Conservation (phyloP, 2,797 vertebrate species). For the Premnoplex brunnescens region DNA sequence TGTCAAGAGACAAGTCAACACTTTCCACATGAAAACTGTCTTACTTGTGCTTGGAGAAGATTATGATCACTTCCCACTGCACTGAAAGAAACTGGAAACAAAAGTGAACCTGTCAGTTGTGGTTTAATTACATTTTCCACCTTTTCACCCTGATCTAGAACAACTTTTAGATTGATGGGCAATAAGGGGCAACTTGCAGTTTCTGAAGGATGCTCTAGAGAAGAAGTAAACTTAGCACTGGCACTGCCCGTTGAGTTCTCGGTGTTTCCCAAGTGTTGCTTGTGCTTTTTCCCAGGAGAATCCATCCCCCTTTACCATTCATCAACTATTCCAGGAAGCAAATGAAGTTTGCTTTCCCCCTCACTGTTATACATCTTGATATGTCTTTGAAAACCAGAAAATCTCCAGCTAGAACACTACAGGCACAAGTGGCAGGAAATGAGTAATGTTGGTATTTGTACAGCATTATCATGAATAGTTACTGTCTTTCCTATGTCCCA, state of each 20-base stretch:
- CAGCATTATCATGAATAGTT: neutral
- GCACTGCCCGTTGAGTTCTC: neutral
- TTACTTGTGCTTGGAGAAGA: neutral
- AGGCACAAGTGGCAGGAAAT: neutral
- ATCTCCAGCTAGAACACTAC: neutral
- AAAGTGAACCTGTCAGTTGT: neutral
- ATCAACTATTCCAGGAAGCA: neutral
- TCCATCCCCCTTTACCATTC: neutral
- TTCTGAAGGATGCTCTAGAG: neutral
- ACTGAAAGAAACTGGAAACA: neutral
- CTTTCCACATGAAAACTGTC: neutral
- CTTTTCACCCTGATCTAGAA: neutral
- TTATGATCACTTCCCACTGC: neutral
- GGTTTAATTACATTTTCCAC: neutral
- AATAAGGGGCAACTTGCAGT: neutral
- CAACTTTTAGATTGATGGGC: neutral
- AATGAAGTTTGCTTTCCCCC: neutral
- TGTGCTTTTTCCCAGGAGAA: neutral
- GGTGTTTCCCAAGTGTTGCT: fast-evolving
- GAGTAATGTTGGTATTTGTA: neutral
- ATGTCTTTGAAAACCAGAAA: neutral
- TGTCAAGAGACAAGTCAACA: neutral
- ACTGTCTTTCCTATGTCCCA: neutral
- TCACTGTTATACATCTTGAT: fast-evolving
- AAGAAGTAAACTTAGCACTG: neutral